These are phyloP conservation scores for Sphaerodactylus townsendi DNA, from an alignment of 2,113 vertebrate species.

Conservation along the genomic window DNA sequence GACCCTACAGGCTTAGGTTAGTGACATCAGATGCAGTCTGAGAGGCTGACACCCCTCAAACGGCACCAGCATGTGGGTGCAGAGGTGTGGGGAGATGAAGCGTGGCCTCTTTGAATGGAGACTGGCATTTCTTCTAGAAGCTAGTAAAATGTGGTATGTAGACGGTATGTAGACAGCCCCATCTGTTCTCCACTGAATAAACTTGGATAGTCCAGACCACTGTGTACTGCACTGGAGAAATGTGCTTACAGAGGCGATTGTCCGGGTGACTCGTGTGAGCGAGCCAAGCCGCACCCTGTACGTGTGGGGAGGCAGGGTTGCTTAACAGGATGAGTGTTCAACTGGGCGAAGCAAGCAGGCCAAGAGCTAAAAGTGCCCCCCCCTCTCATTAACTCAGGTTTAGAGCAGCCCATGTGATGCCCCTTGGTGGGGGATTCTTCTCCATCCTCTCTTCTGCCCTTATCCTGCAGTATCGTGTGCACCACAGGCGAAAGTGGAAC, in stretches of 20 bases:
- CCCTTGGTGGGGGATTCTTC: conserved; percentile 35
- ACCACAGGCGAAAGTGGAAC: conserved; percentile 78
- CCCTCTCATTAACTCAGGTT: conserved; percentile 40
- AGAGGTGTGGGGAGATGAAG: background rate
- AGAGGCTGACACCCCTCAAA: background rate
- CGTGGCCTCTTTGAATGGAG: too few species aligned
- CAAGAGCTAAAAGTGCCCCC: conserved; percentile 32
- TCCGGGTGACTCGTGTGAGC: background rate
- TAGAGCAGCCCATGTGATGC: conserved; percentile 37
- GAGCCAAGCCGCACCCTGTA: background rate
- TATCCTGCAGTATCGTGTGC: conserved; percentile 87
- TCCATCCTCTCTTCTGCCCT: conserved; percentile 37
- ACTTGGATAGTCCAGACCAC: background rate
- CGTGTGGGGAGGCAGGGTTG: too few species aligned
- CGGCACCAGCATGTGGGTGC: background rate
- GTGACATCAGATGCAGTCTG: background rate
- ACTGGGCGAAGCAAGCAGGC: background rate
- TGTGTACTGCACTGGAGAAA: background rate
- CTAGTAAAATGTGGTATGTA: background rate
- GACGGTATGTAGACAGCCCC: too few species aligned
- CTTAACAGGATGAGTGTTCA: background rate
- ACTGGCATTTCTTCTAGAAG: background rate
- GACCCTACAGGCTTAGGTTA: background rate
- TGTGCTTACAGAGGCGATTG: background rate
- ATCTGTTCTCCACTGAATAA: background rate